Evolutionary conservation across 2,888 invertebrate species (phyloP).

Genomic region (Melieria omissa): DNA sequence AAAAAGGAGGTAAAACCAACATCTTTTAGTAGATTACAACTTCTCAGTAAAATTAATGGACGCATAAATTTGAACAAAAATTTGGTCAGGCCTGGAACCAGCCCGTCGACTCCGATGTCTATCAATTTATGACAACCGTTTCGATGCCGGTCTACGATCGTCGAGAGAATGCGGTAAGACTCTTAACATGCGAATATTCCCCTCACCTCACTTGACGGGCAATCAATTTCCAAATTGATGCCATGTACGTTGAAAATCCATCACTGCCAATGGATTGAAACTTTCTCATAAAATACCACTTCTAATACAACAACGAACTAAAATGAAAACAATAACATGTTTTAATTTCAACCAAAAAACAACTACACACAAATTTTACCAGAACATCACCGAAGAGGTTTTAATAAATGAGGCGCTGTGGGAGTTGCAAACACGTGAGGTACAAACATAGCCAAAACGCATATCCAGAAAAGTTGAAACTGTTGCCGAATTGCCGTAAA

Average conservation of each 20-base stretch:
- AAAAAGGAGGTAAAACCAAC: slow-evolving; percentile 55
- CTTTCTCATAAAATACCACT: not conserved
- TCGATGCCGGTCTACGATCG: slow-evolving; percentile 94
- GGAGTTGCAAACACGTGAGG: slow-evolving; percentile 93
- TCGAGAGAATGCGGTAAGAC: slow-evolving; percentile 83
- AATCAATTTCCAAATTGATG: too few species aligned
- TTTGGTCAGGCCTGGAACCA: slow-evolving; percentile 61
- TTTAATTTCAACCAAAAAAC: slow-evolving; percentile 15
- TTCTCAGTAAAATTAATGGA: not conserved
- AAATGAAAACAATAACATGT: slow-evolving; percentile 20
- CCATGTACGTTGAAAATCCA: not conserved
- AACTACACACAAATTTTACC: slow-evolving; percentile 67
- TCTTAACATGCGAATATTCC: slow-evolving; percentile 20
- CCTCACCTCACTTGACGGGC: not conserved
- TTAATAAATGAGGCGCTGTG: slow-evolving; percentile 94
- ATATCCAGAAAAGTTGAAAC: slow-evolving; percentile 10
- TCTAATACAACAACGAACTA: slow-evolving; percentile 6
- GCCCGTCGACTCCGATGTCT: slow-evolving; percentile 70
- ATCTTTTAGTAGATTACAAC: not conserved
- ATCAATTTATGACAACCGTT: slow-evolving; percentile 90
- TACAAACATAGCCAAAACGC: slow-evolving; percentile 67
- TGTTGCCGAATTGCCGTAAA: slow-evolving; percentile 50
- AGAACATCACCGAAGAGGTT: slow-evolving; percentile 96
- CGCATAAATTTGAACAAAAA: not conserved
- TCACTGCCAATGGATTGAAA: not conserved